A percentile compares a stretch with the other conserved stretches of the same genome.
These are phyloP conservation scores for Xylocopa sonorina DNA, from an alignment of 1,140 invertebrate species.

Conservation along the genomic window DNA sequence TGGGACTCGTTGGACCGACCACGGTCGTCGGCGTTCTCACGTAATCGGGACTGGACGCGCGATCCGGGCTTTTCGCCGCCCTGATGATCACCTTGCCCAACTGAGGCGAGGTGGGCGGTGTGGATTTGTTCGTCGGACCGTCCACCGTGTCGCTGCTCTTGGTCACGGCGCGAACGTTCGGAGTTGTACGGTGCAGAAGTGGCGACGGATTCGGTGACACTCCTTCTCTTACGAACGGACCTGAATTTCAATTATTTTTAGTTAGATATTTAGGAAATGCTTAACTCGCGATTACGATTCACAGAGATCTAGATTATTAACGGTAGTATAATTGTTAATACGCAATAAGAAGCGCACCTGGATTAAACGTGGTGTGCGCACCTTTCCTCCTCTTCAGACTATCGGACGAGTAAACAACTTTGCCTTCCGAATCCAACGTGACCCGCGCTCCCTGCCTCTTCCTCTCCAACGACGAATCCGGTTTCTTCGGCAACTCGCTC, in stretches of 20 bases:
- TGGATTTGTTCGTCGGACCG: constrained; percentile 65
- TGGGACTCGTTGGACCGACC: constrained; percentile 83
- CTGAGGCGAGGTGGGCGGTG: constrained; percentile 66
- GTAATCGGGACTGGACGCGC: constrained; percentile 84
- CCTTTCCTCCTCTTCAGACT: constrained; percentile 91
- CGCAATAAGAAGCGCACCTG: constrained; percentile 80
- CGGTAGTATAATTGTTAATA: neutral
- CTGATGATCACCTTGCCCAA: constrained; percentile 86
- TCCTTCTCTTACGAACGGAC: constrained; percentile 79
- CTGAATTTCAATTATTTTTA: constrained; percentile 64
- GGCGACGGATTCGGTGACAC: constrained; percentile 79
- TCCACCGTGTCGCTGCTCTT: constrained; percentile 77
- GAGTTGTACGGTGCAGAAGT: constrained; percentile 75
- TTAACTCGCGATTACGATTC: no score
- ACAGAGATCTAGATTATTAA: no score
- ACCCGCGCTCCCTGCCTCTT: constrained; percentile 89
- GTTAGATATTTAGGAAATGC: no score
- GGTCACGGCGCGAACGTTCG: constrained; percentile 77
- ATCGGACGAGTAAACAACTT: constrained; percentile 94
- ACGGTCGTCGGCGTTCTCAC: constrained; percentile 84
- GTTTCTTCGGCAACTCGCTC: constrained; percentile 87
- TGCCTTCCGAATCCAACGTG: constrained; percentile 92
- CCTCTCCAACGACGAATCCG: constrained; percentile 81
- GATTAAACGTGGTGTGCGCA: constrained; percentile 92
- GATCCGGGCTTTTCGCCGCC: constrained; percentile 82